A percentile compares a stretch with the other conserved stretches of the same genome.
phyloP scores from a whole-genome alignment of 2,797 vertebrate genomes.

The Etheostoma perlongum region DNA sequence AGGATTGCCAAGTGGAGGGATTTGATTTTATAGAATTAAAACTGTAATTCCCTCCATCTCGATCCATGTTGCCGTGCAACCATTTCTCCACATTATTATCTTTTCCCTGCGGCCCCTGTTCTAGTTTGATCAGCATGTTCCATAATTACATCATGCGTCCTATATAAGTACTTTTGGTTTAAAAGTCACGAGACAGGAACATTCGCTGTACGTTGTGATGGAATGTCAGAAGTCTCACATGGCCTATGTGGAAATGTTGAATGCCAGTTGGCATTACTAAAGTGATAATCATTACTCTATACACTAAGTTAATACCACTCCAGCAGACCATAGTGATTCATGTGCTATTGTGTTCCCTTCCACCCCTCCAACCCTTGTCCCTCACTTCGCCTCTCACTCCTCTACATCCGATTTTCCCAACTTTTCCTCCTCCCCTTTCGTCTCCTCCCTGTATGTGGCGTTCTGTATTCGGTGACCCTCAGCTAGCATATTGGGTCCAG shows the following conservation, averaged over 20 bases:
- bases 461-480: conserved; percentile 68
- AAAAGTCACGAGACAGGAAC: conserved; percentile 21
- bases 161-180: conserved; percentile 33
- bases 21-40: conserved; percentile 83
- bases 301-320: conserved; percentile 34
- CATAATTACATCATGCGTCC: conserved; percentile 35
- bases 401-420: conserved; percentile 60
- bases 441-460: conserved; percentile 55
- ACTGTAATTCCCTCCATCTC: conserved; percentile 75
- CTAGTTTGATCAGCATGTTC: conserved; percentile 20
- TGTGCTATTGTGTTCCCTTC: conserved; percentile 34
- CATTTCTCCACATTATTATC: conserved; percentile 50
- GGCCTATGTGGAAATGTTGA: background rate
- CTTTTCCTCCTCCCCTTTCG: conserved; percentile 30
- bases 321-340: conserved; percentile 13
- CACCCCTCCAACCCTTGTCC: conserved; percentile 32
- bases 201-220: background rate
- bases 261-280: conserved; percentile 12
- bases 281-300: conserved; percentile 13
- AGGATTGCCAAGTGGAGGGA: conserved; percentile 80
- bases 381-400: conserved; percentile 53
- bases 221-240: too few relatives aligned
- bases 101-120: background rate
- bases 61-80: conserved; percentile 25
- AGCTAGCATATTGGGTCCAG: conserved; percentile 68